A percentile compares a stretch with the other conserved stretches of the same genome.
Conservation (phyloP, 1,140 invertebrate species). For the Drosophila takahashii region DNA sequence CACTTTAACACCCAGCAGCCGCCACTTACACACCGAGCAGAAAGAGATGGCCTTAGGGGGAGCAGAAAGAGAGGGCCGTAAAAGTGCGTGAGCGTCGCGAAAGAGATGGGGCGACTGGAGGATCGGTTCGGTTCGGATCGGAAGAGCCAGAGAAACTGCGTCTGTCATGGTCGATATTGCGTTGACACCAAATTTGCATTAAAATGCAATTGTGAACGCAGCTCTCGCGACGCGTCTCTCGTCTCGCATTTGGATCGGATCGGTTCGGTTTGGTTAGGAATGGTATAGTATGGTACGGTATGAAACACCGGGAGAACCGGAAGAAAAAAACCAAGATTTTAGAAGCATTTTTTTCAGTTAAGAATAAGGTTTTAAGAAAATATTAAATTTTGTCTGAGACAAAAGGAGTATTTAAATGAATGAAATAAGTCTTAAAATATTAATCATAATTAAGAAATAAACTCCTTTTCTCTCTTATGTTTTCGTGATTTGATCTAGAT, state of each 20-base stretch:
- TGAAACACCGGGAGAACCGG: not conserved
- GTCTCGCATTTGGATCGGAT: constrained; percentile 30
- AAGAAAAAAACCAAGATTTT: too few species aligned
- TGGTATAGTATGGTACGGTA: too few species aligned
- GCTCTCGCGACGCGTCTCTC: constrained; percentile 25
- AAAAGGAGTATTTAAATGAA: too few species aligned
- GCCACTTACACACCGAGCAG: constrained; percentile 56
- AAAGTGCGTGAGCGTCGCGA: constrained; percentile 59
- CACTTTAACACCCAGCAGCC: constrained; percentile 75
- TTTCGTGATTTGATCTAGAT: too few species aligned
- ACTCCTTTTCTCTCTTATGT: too few species aligned
- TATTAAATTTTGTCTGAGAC: too few species aligned
- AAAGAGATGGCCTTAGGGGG: constrained; percentile 1
- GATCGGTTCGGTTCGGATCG: constrained; percentile 6
- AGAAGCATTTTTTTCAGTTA: too few species aligned
- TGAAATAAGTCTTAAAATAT: too few species aligned
- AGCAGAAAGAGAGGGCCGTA: constrained; percentile 8
- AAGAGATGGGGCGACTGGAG: constrained; percentile 18
- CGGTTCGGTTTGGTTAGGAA: constrained; percentile 14
- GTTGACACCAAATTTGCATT: constrained; percentile 83
- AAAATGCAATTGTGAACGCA: constrained; percentile 73
- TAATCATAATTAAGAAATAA: too few species aligned
- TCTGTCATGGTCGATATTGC: constrained; percentile 83
- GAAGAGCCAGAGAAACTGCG: constrained; percentile 17
- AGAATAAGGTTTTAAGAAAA: too few species aligned